A percentile compares a stretch with the other conserved stretches of the same genome.
These are phyloP conservation scores for Aromia moschata DNA, from an alignment of 2,888 invertebrate genomes.

Conservation along the genomic window DNA sequence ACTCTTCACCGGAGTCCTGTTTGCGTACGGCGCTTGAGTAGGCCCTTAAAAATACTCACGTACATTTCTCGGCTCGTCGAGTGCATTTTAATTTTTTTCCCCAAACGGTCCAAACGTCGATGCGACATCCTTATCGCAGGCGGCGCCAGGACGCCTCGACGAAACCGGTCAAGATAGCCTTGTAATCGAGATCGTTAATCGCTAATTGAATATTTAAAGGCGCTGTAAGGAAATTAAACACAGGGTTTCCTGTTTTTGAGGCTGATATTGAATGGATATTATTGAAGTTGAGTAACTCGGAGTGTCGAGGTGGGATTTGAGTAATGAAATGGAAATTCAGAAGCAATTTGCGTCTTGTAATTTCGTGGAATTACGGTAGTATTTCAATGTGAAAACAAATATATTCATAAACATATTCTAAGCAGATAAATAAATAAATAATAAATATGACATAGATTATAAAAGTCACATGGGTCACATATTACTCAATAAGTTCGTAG, in stretches of 20 bases:
- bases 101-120: neutral
- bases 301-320: too few relatives aligned
- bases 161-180: neutral
- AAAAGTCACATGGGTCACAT: too few relatives aligned
- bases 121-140: neutral
- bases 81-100: constrained; percentile 23
- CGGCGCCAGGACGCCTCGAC: neutral
- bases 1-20: constrained; percentile 24
- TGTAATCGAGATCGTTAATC: constrained; percentile 7
- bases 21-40: constrained; percentile 21
- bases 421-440: too few relatives aligned
- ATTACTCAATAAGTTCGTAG: too few relatives aligned
- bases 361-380: too few relatives aligned
- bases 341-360: too few relatives aligned
- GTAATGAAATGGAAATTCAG: too few relatives aligned
- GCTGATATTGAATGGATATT: neutral
- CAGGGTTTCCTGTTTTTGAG: neutral
- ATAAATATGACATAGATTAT: too few relatives aligned
- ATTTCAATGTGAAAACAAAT: too few relatives aligned
- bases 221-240: constrained; percentile 4
- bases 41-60: constrained; percentile 35
- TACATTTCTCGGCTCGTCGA: constrained; percentile 21
- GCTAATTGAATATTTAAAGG: constrained; percentile 3
- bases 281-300: too few relatives aligned
- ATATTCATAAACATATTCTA: too few relatives aligned